These are phyloP conservation scores for Drosophila tristis DNA, from an alignment of 1,140 invertebrate species.

Conservation along the genomic window DNA sequence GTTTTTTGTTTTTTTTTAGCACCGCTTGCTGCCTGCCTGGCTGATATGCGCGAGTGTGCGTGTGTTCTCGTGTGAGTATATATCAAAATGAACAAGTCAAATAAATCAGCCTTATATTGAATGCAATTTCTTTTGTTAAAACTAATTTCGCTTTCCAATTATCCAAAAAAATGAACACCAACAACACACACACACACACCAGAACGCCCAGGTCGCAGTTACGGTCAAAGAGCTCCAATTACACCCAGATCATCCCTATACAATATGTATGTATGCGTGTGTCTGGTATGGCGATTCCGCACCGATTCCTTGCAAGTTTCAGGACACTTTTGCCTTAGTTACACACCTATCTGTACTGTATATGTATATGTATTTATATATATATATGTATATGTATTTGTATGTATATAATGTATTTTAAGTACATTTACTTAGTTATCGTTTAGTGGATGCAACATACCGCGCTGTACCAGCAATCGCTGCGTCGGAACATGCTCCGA, in stretches of 20 bases:
- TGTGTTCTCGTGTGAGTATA: slow-evolving; percentile 28
- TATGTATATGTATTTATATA: slow-evolving; percentile 34
- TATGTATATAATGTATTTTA: slow-evolving; percentile 53
- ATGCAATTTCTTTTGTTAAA: slow-evolving; percentile 68
- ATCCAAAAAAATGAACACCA: slow-evolving; percentile 53
- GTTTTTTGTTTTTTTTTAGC: slow-evolving; percentile 1
- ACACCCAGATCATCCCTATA: not conserved
- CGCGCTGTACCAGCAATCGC: slow-evolving; percentile 66
- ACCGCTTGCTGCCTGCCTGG: slow-evolving; percentile 31
- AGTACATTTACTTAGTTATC: slow-evolving; percentile 66
- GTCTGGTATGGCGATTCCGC: slow-evolving; percentile 9
- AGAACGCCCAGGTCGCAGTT: slow-evolving; percentile 46
- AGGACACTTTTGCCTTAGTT: slow-evolving; percentile 19
- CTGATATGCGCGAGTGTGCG: slow-evolving; percentile 36
- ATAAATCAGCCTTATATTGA: slow-evolving; percentile 81
- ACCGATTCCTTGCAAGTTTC: slow-evolving; percentile 13
- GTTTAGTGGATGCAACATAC: slow-evolving; percentile 81
- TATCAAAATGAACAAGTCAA: slow-evolving; percentile 78
- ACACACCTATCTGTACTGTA: slow-evolving; percentile 39
- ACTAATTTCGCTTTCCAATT: slow-evolving; percentile 74
- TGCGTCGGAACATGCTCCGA: slow-evolving; percentile 23
- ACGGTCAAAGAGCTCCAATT: slow-evolving; percentile 17
- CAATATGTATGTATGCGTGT: slow-evolving; percentile 8
- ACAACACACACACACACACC: slow-evolving; percentile 48
- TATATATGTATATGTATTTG: slow-evolving; percentile 29